These are phyloP conservation scores for Capromys pilorides DNA, from an alignment of 2,797 vertebrate genomes.

Conservation along the genomic window DNA sequence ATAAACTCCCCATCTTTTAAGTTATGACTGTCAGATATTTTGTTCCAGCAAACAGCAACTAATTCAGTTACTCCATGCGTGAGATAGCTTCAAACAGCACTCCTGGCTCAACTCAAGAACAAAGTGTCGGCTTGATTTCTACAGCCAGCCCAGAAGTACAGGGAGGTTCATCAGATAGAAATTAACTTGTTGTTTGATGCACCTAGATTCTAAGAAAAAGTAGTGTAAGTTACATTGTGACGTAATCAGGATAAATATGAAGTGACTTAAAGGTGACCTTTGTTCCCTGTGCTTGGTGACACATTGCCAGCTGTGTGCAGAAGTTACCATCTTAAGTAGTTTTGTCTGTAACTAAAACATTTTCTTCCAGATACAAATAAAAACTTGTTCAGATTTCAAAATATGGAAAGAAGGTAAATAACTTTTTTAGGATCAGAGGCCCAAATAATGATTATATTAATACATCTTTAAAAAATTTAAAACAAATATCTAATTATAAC, in stretches of 20 bases:
- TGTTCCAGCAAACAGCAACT: background rate
- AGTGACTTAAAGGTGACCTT: accelerated
- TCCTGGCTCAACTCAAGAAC: background rate
- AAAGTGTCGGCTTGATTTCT: background rate
- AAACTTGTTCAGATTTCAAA: background rate
- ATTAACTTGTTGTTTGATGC: background rate
- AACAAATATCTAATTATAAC: background rate
- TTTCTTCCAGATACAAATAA: background rate
- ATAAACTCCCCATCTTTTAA: too few relatives aligned
- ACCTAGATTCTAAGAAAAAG: background rate
- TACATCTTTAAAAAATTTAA: background rate
- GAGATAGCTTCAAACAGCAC: background rate
- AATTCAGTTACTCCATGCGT: accelerated
- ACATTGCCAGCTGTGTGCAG: background rate
- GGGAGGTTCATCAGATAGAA: background rate
- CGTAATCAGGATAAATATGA: background rate
- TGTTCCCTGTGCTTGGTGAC: accelerated
- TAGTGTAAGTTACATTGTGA: background rate
- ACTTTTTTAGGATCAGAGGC: too few relatives aligned
- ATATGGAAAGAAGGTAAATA: too few relatives aligned
- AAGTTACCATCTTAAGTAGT: background rate
- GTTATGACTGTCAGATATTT: background rate
- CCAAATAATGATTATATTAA: too few relatives aligned
- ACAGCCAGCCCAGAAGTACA: background rate
- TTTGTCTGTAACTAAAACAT: background rate